Percentiles rank a stretch among this genome's conserved stretches.
Conservation (phyloP, 2,888 invertebrate genomes). For the Pediacus dermestoides region DNA sequence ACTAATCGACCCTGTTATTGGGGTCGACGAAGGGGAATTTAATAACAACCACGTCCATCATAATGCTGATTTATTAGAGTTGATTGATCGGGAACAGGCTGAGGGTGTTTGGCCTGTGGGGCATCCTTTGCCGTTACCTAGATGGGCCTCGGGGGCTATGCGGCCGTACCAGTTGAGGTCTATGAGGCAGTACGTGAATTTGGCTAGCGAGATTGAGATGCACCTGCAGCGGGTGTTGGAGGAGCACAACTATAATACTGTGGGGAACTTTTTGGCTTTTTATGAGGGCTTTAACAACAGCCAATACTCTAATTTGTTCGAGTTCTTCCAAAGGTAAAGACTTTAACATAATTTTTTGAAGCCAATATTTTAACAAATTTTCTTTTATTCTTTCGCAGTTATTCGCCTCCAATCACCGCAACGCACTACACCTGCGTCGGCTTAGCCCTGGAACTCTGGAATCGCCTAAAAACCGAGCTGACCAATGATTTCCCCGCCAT, state of each 20-base stretch:
- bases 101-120: constrained; percentile 63
- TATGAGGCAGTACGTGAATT: constrained; percentile 70
- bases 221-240: constrained; percentile 76
- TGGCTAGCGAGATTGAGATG: constrained; percentile 75
- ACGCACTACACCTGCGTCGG: constrained; percentile 87
- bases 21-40: constrained; percentile 25
- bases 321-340: constrained; percentile 63
- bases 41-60: constrained; percentile 29
- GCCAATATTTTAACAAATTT: too few relatives aligned
- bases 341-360: too few relatives aligned
- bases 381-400: constrained; percentile 51
- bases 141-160: constrained; percentile 59
- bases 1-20: constrained; percentile 31
- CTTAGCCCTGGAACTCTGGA: constrained; percentile 74
- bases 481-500: constrained; percentile 67
- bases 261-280: constrained; percentile 75
- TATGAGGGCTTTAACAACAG: constrained; percentile 63
- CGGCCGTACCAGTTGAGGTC: constrained; percentile 51
- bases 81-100: constrained; percentile 46
- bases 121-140: constrained; percentile 72
- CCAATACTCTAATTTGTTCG: constrained; percentile 61
- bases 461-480: constrained; percentile 56
- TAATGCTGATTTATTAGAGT: constrained; percentile 15
- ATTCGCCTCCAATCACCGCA: constrained; percentile 72
- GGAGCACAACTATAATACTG: constrained; percentile 85